Conservation (phyloP, 1,140 invertebrate species). For the Drosophila virilis region DNA sequence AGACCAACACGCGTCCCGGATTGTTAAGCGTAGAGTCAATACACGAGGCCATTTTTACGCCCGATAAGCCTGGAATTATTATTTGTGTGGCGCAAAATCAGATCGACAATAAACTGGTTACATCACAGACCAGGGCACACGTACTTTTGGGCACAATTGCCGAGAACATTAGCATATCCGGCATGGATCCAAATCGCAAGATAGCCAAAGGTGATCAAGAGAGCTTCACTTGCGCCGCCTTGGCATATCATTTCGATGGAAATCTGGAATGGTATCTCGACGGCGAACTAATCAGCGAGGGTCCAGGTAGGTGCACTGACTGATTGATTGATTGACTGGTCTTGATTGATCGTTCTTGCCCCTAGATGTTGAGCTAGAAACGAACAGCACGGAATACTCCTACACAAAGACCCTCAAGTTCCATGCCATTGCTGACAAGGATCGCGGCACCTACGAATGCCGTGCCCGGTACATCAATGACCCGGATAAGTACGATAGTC, state of each 20-base stretch:
- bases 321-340: background rate
- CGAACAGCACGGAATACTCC: conserved; percentile 57
- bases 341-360: background rate
- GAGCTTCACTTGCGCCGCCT: conserved; percentile 85
- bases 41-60: conserved; percentile 66
- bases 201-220: conserved; percentile 86
- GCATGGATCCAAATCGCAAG: conserved; percentile 58
- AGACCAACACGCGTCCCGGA: conserved; percentile 48
- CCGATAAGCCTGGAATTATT: conserved; percentile 76
- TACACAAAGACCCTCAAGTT: conserved; percentile 68
- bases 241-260: conserved; percentile 85
- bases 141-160: conserved; percentile 68
- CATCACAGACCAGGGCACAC: conserved; percentile 39
- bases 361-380: conserved; percentile 47
- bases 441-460: conserved; percentile 77
- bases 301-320: conserved; percentile 25
- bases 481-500: conserved; percentile 44
- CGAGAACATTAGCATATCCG: conserved; percentile 66
- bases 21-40: conserved; percentile 53
- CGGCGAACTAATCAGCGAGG: conserved; percentile 43
- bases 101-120: conserved; percentile 30
- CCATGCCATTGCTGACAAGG: conserved; percentile 47
- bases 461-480: conserved; percentile 53
- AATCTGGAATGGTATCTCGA: conserved; percentile 84
- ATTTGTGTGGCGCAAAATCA: conserved; percentile 76